Evolutionary conservation across 2,113 vertebrate species (phyloP), one percentile per base, ranked within the genome.

Genomic region (Ptilorrhoa leucosticta): DNA sequence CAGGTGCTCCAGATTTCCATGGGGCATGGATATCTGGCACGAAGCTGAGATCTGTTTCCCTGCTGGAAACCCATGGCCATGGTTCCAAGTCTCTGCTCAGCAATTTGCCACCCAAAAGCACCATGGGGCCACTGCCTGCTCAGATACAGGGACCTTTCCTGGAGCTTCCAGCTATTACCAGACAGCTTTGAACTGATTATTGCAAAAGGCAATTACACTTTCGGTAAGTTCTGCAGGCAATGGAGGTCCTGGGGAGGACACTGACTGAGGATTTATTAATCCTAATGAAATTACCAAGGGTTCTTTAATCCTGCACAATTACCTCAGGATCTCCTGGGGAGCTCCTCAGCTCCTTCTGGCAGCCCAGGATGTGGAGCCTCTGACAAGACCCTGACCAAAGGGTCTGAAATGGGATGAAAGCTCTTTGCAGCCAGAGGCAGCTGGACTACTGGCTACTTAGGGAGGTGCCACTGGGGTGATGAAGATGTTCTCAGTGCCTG

Each of bases 11-110:
- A 33, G 26, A 48, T 83, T 83, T 93, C 39, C 40, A 51, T 0
- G 2, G 47, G 39, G 2, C 1, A 6, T 18, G 18, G 51, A 12
- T 2, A 3, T 15, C 68, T 51, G 64, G 30, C 26, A 22, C 27
- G 4, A 7, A 21, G 13, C 47, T 0, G 1, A 33, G n/a, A 14
- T 4, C 9, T 26, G 31, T 28, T 44, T 80, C 18, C 27, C 10
- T 76, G 35, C 26, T 42, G 60, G 57, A 53, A 90, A 61, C 26
- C 47, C 37, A 22, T 0, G 0, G 37, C 30, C 2, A 0, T 0
- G 1, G 24, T 10, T 33, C 33, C 8, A 0, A 44, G 39, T 31
- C 45, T 28, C 35, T 80, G 30, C 54, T 92, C 53, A 68, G 70
- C 48, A 71, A 21, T 78, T 58, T 93, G 42, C 39, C 48, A 54